Conservation (phyloP, 2,888 invertebrate species). For the Tenthredo mesomela region DNA sequence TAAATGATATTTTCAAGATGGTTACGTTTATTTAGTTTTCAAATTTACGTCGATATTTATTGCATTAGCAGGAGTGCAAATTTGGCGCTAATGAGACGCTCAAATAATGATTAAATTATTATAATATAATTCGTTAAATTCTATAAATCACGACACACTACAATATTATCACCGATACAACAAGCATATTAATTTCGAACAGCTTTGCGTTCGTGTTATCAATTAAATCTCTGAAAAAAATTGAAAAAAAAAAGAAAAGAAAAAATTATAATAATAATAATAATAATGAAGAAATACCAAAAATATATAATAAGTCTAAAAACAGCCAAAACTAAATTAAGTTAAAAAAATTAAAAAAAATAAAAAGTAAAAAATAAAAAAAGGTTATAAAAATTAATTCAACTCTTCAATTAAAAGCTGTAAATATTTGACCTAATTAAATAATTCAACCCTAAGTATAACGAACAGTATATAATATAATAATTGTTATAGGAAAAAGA, state of each 20-base stretch:
- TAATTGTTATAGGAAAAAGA: slow-evolving; percentile 26
- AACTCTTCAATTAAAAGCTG: slow-evolving; percentile 62
- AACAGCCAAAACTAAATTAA: background rate
- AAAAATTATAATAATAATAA: no score
- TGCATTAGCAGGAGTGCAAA: slow-evolving; percentile 4
- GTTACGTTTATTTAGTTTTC: slow-evolving; percentile 58
- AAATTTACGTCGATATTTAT: slow-evolving; percentile 30
- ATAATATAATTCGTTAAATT: slow-evolving; percentile 39
- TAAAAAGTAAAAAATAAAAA: slow-evolving; percentile 11
- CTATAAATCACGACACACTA: background rate
- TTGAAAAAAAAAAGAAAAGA: background rate
- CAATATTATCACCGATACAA: background rate
- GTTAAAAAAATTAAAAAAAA: slow-evolving; percentile 42
- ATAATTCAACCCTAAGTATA: slow-evolving; percentile 5
- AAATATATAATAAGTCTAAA: background rate
- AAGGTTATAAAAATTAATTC: slow-evolving; percentile 52
- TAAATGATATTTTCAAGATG: slow-evolving; percentile 65
- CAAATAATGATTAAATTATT: slow-evolving; percentile 36
- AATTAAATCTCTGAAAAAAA: background rate
- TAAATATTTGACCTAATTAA: slow-evolving; percentile 61
- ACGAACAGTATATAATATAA: background rate
- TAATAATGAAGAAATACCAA: background rate
- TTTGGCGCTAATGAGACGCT: slow-evolving; percentile 30
- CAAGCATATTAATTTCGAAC: background rate
- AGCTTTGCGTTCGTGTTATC: background rate